Conservation (phyloP, 2,113 vertebrate species). For the Anarhynchus alexandrinus region DNA sequence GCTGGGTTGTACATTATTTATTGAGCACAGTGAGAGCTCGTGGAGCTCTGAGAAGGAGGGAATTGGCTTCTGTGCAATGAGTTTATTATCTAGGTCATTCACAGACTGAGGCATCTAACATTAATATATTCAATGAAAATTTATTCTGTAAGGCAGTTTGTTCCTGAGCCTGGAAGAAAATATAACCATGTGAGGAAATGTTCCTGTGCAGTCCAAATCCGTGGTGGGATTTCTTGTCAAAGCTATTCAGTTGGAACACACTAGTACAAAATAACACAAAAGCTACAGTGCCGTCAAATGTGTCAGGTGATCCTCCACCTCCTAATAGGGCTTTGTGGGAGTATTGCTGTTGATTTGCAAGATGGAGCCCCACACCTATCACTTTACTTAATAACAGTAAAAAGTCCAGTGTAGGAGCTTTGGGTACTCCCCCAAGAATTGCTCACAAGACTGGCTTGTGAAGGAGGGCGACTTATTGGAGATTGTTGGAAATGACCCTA, state of each 20-base stretch:
- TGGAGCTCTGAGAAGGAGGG: neutral
- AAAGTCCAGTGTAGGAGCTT: neutral
- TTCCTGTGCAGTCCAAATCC: fast-evolving
- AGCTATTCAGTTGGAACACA: neutral
- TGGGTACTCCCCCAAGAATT: neutral
- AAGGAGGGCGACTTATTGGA: fast-evolving
- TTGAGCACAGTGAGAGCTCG: neutral
- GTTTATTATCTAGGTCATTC: slow-evolving; percentile 37
- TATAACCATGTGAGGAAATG: neutral
- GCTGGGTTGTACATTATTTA: slow-evolving; percentile 48
- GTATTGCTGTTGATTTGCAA: neutral
- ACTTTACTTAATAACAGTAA: neutral
- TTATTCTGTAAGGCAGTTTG: slow-evolving; percentile 23
- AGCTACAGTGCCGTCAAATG: neutral
- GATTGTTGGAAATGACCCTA: neutral
- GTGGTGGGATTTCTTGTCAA: neutral
- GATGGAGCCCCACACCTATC: neutral
- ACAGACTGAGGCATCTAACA: neutral
- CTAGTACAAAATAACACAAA: neutral
- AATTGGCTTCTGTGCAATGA: neutral
- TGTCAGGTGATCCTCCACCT: neutral
- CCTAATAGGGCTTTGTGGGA: neutral
- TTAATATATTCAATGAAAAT: slow-evolving; percentile 37
- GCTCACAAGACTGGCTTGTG: neutral
- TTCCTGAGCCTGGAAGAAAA: neutral